Evolutionary conservation across 2,113 vertebrate species (phyloP).

Genomic region (Athene noctua): DNA sequence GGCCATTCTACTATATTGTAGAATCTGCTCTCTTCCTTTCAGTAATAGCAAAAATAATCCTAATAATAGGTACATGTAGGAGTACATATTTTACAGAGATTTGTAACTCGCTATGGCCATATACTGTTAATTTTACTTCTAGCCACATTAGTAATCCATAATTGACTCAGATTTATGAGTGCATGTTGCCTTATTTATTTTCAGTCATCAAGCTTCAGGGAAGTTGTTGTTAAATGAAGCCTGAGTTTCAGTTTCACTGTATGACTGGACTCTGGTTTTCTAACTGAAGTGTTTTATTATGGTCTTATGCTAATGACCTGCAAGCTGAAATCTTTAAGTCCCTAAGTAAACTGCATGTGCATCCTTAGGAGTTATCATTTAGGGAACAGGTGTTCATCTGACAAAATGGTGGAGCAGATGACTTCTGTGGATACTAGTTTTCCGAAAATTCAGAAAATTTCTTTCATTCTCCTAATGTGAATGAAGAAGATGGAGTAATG

Average conservation of each 20-base stretch:
- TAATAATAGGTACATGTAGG: not conserved
- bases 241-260: not conserved
- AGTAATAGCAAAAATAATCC: not conserved
- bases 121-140: not conserved
- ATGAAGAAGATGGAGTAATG: not conserved
- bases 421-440: not conserved
- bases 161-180: not conserved
- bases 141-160: not conserved
- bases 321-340: not conserved
- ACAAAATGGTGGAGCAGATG: not conserved
- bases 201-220: not conserved
- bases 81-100: not conserved
- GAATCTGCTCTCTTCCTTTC: not conserved
- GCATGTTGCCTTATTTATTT: not conserved
- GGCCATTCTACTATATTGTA: not conserved
- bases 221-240: not conserved
- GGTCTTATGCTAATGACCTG: not conserved
- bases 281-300: not conserved
- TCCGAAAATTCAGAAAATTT: not conserved
- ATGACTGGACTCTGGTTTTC: not conserved
- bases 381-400: not conserved
- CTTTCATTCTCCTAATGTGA: not conserved
- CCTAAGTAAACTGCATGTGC: not conserved
- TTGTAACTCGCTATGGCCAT: not conserved
- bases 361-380: not conserved